Conservation (phyloP, 2,888 invertebrate genomes). For the Ochlodes sylvanus region DNA sequence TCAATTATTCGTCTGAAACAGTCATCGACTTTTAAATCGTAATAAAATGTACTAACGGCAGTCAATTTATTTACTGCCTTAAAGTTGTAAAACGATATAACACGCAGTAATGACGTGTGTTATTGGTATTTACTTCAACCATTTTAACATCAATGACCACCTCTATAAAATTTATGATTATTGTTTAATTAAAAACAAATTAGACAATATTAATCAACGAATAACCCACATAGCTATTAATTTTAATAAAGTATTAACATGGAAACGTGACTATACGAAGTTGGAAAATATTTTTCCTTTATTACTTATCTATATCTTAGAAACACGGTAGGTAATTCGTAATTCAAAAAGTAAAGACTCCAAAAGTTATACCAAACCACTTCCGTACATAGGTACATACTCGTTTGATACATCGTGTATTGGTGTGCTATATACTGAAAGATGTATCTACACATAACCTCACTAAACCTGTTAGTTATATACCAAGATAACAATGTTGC, state of each 20-base stretch:
- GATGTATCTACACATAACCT: background rate
- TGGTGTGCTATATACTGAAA: slow-evolving; percentile 36
- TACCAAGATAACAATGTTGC: slow-evolving; percentile 64
- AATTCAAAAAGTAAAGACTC: no score
- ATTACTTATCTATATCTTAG: no score
- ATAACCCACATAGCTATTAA: slow-evolving; percentile 30
- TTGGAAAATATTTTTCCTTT: no score
- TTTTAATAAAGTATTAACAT: no score
- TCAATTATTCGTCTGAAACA: slow-evolving; percentile 81
- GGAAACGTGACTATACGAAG: no score
- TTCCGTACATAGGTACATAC: no score
- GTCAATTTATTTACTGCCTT: slow-evolving; percentile 83
- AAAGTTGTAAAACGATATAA: slow-evolving; percentile 84
- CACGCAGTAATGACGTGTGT: slow-evolving; percentile 82
- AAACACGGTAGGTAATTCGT: no score
- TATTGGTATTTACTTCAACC: slow-evolving; percentile 81
- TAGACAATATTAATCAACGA: slow-evolving; percentile 56
- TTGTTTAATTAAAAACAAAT: slow-evolving; percentile 76
- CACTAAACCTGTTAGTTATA: slow-evolving; percentile 18
- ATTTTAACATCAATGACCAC: slow-evolving; percentile 78
- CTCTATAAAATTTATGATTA: slow-evolving; percentile 74
- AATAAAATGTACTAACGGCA: slow-evolving; percentile 83
- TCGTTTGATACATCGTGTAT: slow-evolving; percentile 28
- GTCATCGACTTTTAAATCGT: slow-evolving; percentile 83
- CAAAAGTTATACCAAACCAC: no score